A percentile compares a stretch with the other conserved stretches of the same genome.
phyloP scores from a whole-genome alignment of 2,797 vertebrate species.

The Manis crassicaudata region DNA sequence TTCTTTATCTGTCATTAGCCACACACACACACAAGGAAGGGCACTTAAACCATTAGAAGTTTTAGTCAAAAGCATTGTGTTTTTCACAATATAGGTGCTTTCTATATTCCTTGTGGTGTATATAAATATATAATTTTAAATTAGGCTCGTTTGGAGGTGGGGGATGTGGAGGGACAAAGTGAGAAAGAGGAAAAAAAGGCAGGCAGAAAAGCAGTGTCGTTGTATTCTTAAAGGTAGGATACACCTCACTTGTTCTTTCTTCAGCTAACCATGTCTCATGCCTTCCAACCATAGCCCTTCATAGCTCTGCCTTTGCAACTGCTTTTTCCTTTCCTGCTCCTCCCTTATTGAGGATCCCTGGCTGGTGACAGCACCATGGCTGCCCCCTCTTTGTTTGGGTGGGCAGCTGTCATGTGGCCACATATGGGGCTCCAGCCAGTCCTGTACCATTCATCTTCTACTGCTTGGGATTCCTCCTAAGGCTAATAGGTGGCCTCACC shows the following conservation, averaged over 20 bases:
- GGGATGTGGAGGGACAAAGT: background rate
- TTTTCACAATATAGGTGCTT: background rate
- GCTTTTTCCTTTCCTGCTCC: slow-evolving; percentile 29
- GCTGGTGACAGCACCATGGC: background rate
- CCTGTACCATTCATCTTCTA: background rate
- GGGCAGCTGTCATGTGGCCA: background rate
- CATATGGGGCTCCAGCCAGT: background rate
- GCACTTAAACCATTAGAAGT: slow-evolving; percentile 41
- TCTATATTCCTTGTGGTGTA: slow-evolving; percentile 9
- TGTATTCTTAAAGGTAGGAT: background rate
- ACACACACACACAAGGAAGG: background rate
- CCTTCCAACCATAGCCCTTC: slow-evolving; percentile 35
- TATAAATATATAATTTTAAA: slow-evolving; percentile 47
- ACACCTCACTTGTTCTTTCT: slow-evolving; percentile 42
- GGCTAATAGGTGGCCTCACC: background rate
- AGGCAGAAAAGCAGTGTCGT: slow-evolving; percentile 8
- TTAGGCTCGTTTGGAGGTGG: background rate
- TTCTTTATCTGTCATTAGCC: slow-evolving; percentile 2
- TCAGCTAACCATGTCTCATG: slow-evolving; percentile 20
- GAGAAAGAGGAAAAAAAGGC: background rate
- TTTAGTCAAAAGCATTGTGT: slow-evolving; percentile 40
- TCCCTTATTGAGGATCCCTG: background rate
- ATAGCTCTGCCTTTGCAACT: background rate
- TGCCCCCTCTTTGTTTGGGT: background rate
- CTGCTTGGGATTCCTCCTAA: slow-evolving; percentile 32